Evolutionary conservation across 2,888 invertebrate species (phyloP), one percentile per base, ranked within the genome.

Genomic region (Hydroisotoma schaefferi): DNA sequence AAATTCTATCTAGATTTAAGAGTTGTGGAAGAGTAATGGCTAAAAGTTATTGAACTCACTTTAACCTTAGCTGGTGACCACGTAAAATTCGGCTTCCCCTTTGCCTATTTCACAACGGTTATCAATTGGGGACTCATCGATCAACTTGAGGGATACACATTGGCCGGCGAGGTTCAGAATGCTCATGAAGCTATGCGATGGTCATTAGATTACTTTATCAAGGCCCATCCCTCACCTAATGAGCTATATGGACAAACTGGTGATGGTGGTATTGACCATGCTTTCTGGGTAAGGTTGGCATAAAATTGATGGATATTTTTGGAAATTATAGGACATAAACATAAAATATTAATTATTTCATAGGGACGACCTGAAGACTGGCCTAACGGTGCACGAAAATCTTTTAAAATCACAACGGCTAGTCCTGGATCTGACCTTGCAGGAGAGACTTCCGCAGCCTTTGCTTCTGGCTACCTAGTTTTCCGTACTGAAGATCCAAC

Each of bases 201-300:
- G 84, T 80, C 81, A 0, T 79, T 81, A 1, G 83, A 84, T 73
- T 84, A 83, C 73, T 80, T 84, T 69, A 77, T 84, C 61, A 84
- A 74, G 78, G 78, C 61, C 5, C 68, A 71, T 48, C 55, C 67
- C 2, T 25, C 65, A 47, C 78, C 79, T 10, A 75, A 77, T 62
- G 81, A 80, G 55, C 76, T 82, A 47, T 82, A 82, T 70, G 82
- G 80, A 0, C 82, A 82, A 76, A 82, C 83, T 20, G 81, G 82
- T 1, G 80, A 82, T 71, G 84, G 83, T 56, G 74, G 76, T 20
- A 72, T 78, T 15, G 84, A 84, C 72, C 84, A 84, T 70, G 74
- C 76, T 1, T 83, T 78, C 73, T 85, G 84, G 84, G 83, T 83
- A 1, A 18, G 43, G 4, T 8, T 18, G 43, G 6, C 43, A 43